These are phyloP conservation scores for Upupa epops DNA, from an alignment of 2,113 vertebrate genomes.

Conservation along the genomic window DNA sequence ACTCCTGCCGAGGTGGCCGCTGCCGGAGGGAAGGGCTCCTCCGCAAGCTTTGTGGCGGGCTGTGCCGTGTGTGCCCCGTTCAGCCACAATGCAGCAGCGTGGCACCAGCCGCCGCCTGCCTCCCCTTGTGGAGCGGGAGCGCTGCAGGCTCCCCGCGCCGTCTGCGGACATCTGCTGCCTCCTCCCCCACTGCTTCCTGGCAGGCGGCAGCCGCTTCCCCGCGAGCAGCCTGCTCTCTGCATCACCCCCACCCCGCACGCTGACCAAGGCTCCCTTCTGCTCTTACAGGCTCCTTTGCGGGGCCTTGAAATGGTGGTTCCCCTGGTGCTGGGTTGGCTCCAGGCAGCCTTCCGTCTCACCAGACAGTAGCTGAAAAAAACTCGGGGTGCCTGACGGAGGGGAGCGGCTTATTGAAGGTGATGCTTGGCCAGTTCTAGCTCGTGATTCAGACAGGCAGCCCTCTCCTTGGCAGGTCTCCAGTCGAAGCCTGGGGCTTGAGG, in stretches of 20 bases:
- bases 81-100: background rate
- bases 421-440: background rate
- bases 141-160: constrained; percentile 7
- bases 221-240: constrained; percentile 26
- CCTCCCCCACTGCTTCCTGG: constrained; percentile 48
- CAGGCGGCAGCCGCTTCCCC: constrained; percentile 48
- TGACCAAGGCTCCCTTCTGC: constrained; percentile 14
- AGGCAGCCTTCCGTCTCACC: constrained; percentile 15
- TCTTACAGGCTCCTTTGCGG: constrained; percentile 22
- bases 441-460: background rate
- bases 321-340: background rate
- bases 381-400: constrained; percentile 12
- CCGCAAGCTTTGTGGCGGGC: no score
- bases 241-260: background rate
- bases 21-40: background rate
- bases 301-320: constrained; percentile 48
- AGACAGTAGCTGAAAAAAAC: background rate
- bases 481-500: background rate
- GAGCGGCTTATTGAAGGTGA: constrained; percentile 26
- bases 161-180: constrained; percentile 63
- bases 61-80: background rate
- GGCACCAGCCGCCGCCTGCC: constrained; percentile 23
- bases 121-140: background rate
- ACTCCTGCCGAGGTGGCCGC: background rate
- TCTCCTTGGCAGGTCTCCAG: constrained; percentile 21